These are phyloP conservation scores for Pitta sordida DNA, from an alignment of 2,113 vertebrate genomes.

Conservation along the genomic window DNA sequence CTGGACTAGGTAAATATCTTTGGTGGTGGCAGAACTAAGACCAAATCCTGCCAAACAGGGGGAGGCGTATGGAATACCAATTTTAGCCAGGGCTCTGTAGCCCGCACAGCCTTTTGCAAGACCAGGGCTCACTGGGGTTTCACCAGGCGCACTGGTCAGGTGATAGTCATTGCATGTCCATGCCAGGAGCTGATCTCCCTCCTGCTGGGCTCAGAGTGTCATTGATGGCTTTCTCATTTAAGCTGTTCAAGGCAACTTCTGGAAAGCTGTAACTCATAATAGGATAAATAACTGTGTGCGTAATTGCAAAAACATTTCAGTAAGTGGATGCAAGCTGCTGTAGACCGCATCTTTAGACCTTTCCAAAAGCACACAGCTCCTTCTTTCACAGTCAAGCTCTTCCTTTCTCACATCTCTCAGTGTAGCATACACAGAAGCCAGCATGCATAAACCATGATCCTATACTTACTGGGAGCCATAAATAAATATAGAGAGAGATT, in stretches of 20 bases:
- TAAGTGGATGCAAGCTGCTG: not conserved
- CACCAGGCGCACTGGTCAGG: not conserved
- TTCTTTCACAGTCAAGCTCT: not conserved
- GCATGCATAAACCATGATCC: not conserved
- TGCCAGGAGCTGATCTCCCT: not conserved
- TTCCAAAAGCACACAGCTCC: not conserved
- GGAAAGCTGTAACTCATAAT: constrained; percentile 41
- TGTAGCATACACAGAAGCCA: not conserved
- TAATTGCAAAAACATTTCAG: constrained; percentile 45
- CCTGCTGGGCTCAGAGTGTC: not conserved
- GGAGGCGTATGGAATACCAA: not conserved
- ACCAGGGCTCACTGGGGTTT: not conserved
- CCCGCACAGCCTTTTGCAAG: not conserved
- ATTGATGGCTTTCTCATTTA: constrained; percentile 42
- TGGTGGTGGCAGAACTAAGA: not conserved
- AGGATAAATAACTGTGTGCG: constrained; percentile 38
- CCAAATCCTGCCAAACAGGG: not conserved
- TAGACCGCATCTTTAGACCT: constrained; percentile 2
- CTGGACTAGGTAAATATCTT: constrained; percentile 39
- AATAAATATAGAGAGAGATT: not conserved
- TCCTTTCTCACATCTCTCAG: not conserved
- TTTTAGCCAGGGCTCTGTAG: not conserved
- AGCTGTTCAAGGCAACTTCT: constrained; percentile 15
- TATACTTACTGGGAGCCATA: not conserved
- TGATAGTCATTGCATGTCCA: not conserved